Conservation (phyloP, 2,888 invertebrate genomes). For the Oxytorus armatus region DNA sequence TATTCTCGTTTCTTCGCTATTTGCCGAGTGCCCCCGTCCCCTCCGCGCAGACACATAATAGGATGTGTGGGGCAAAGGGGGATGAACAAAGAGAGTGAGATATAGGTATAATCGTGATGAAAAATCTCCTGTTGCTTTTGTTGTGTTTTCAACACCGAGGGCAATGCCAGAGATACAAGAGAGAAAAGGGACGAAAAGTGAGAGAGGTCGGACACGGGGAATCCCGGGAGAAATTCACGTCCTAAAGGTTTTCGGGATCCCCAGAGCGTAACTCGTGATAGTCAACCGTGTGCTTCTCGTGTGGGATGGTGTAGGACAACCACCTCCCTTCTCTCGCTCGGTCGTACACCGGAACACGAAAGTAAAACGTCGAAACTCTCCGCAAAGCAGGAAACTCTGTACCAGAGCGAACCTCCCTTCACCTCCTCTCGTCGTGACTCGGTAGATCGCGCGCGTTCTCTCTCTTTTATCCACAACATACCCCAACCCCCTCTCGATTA, state of each 20-base stretch:
- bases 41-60: conserved; percentile 17
- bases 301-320: conserved; percentile 12
- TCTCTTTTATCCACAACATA: conserved; percentile 13
- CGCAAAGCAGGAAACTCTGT: conserved; percentile 54
- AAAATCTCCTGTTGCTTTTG: conserved; percentile 64
- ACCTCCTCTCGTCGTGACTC: conserved; percentile 37
- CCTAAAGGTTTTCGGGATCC: conserved; percentile 52
- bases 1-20: conserved; percentile 35
- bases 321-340: conserved; percentile 10
- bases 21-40: conserved; percentile 5
- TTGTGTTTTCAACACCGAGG: conserved; percentile 38
- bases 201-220: conserved; percentile 14
- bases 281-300: conserved; percentile 50
- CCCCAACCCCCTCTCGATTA: conserved; percentile 32
- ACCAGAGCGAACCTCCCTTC: conserved; percentile 46
- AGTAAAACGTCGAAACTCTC: conserved; percentile 66
- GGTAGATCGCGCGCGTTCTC: conserved; percentile 42
- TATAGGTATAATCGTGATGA: conserved; percentile 29
- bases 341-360: conserved; percentile 56
- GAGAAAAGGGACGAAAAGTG: conserved; percentile 34
- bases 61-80: conserved; percentile 5
- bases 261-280: conserved; percentile 56
- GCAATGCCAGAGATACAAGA: not conserved
- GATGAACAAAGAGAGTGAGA: conserved; percentile 37
- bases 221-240: conserved; percentile 62